A percentile compares a stretch with the other conserved stretches of the same genome.
phyloP scores from a whole-genome alignment of 2,888 invertebrate genomes.

The Notocelia uddmanniana region DNA sequence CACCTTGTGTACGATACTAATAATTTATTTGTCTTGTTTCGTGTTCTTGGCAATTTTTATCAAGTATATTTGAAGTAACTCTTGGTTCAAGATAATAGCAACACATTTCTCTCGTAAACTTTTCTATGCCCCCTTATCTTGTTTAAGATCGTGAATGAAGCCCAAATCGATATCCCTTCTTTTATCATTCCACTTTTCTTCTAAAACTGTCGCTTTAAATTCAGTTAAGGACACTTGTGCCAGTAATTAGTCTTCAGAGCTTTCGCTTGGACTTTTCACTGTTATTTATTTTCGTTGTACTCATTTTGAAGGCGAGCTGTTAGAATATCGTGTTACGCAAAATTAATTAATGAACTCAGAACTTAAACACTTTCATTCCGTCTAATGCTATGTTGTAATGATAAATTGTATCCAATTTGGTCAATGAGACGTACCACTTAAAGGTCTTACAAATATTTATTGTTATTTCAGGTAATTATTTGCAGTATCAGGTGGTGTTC shows the following conservation, averaged over 20 bases:
- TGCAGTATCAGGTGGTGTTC: neutral
- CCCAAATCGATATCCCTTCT: slow-evolving; percentile 42
- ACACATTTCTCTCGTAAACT: slow-evolving; percentile 41
- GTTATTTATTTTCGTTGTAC: slow-evolving; percentile 46
- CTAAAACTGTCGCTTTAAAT: slow-evolving; percentile 43
- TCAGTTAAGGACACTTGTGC: slow-evolving; percentile 51
- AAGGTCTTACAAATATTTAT: slow-evolving; percentile 24
- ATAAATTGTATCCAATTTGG: slow-evolving; percentile 52
- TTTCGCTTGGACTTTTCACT: slow-evolving; percentile 54
- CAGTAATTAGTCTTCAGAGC: slow-evolving; percentile 56
- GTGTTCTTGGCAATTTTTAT: slow-evolving; percentile 19
- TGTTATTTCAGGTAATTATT: slow-evolving; percentile 31
- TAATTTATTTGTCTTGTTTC: slow-evolving; percentile 22
- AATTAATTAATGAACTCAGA: slow-evolving; percentile 34
- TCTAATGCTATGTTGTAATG: slow-evolving; percentile 51
- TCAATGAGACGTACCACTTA: slow-evolving; percentile 49
- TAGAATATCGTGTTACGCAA: slow-evolving; percentile 28
- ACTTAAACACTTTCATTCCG: slow-evolving; percentile 53
- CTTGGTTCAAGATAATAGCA: slow-evolving; percentile 27
- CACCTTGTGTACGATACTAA: neutral
- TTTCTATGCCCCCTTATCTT: slow-evolving; percentile 37
- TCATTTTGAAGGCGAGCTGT: slow-evolving; percentile 18
- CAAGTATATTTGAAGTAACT: slow-evolving; percentile 6
- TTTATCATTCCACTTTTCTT: slow-evolving; percentile 37
- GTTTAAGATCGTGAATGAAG: slow-evolving; percentile 39